phyloP scores from a whole-genome alignment of 1,140 invertebrate species.

The Phymastichus coffea region DNA sequence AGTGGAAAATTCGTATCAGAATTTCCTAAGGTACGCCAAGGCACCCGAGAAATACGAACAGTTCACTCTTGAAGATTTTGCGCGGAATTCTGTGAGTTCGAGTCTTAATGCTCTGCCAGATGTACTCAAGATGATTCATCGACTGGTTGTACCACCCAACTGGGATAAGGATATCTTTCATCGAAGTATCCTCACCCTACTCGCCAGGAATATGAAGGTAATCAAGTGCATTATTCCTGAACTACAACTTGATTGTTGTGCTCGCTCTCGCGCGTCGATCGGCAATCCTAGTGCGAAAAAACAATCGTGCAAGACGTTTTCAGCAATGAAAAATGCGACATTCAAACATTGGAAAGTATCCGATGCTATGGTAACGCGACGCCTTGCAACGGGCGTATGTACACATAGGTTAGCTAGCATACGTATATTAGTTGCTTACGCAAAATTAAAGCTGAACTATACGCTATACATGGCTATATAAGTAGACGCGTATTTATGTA shows the following conservation, averaged over 20 bases:
- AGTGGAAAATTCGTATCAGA: constrained; percentile 58
- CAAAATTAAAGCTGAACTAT: too few relatives aligned
- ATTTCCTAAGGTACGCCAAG: constrained; percentile 60
- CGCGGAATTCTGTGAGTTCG: constrained; percentile 65
- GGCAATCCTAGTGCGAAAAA: constrained; percentile 30
- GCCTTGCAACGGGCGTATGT: too few relatives aligned
- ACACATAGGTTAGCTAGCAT: too few relatives aligned
- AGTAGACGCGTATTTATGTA: too few relatives aligned
- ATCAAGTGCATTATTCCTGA: constrained; percentile 28
- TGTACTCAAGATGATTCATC: constrained; percentile 67
- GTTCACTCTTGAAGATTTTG: constrained; percentile 69
- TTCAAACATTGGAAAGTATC: too few relatives aligned
- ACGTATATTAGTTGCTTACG: too few relatives aligned
- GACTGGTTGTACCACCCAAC: constrained; percentile 55
- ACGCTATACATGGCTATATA: too few relatives aligned
- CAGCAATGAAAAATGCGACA: too few relatives aligned
- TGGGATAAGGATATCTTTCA: constrained; percentile 41
- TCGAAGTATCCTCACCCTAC: constrained; percentile 52
- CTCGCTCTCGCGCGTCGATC: neutral
- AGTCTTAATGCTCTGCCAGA: constrained; percentile 62
- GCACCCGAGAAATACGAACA: constrained; percentile 58
- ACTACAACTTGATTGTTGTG: too few relatives aligned
- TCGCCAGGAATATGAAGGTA: constrained; percentile 59
- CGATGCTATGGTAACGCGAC: too few relatives aligned
- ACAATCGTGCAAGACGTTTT: constrained; percentile 30